Evolutionary conservation across 2,888 invertebrate species (phyloP), one percentile per base, ranked within the genome.

Genomic region (Cepaea hortensis): DNA sequence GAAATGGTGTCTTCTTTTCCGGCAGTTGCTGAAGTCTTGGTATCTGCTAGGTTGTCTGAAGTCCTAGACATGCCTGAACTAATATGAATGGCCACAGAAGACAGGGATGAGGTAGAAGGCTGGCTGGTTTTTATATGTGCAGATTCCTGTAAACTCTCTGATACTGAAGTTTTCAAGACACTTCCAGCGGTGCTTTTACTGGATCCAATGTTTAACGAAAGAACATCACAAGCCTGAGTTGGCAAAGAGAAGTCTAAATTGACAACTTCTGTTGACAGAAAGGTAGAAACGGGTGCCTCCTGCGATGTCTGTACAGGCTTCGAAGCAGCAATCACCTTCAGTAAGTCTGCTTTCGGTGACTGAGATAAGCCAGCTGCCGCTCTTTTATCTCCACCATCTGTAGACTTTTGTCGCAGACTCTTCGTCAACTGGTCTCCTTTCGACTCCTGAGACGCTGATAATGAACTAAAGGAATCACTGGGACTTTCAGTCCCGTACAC

Each of bases 211-310:
- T 81, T 70, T n/a, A 81, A 70, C 48, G 72, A 50, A 13, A 46
- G 18, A n/a, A 48, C 70, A 70, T 35, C 35, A 68, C 46, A 68
- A 62, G 75, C 18, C 46, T 84, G 75, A 65, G 84, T 23, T 55
- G 83, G 46, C 73, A 72, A 55, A 1, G 83, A 35, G 6, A 83
- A 83, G 23, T 84, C 84, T 68, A 84, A 76, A 76, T 84, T 84
- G 18, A 84, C 76, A 75, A 84, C 76, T 46, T 84, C 84, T 48
- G 84, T 84, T n/a, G 84, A 65, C 18, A 76, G 61, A 73, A 70
- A 76, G 3, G 62, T 62, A 35, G 61, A 61, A 79, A 61, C 61
- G 7, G 62, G 15, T 18, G 55, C 1, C 18, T 79, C 79, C 15
- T 79, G 79, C 3, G 62, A 62, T 23, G 79, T 62, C 62, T 35